Evolutionary conservation across 2,113 vertebrate species (phyloP).

Genomic region (Diadophis punctatus): DNA sequence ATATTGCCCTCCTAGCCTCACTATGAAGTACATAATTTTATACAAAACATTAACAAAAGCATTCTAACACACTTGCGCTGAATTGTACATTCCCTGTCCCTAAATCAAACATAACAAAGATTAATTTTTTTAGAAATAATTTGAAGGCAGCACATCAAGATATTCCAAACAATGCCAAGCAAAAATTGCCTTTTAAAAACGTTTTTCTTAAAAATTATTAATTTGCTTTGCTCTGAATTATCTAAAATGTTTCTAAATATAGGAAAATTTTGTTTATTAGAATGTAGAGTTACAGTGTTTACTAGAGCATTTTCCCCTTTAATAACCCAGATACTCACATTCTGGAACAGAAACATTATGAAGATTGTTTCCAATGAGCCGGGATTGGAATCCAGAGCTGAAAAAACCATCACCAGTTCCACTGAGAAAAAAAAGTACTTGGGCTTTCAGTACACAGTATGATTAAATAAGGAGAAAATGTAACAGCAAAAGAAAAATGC

Average conservation of each 20-base stretch:
- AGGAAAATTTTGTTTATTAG: neutral
- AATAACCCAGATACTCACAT: slow-evolving; percentile 70
- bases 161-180: neutral
- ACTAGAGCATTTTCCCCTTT: slow-evolving; percentile 3
- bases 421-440: slow-evolving; percentile 62
- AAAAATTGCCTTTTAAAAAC: neutral
- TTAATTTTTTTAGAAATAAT: neutral
- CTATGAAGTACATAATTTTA: neutral
- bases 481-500: slow-evolving; percentile 16
- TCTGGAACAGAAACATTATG: slow-evolving; percentile 93
- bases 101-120: neutral
- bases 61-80: neutral
- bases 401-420: slow-evolving; percentile 97
- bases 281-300: neutral
- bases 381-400: slow-evolving; percentile 96
- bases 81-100: neutral
- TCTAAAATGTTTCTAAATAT: neutral
- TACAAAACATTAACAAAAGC: neutral
- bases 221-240: neutral
- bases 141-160: neutral
- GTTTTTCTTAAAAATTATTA: neutral
- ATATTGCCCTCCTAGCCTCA: neutral
- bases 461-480: slow-evolving; percentile 27
- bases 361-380: slow-evolving; percentile 91
- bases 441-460: neutral